phyloP scores from a whole-genome alignment of 1,140 invertebrate genomes.

The Sycophaga agraensis region DNA sequence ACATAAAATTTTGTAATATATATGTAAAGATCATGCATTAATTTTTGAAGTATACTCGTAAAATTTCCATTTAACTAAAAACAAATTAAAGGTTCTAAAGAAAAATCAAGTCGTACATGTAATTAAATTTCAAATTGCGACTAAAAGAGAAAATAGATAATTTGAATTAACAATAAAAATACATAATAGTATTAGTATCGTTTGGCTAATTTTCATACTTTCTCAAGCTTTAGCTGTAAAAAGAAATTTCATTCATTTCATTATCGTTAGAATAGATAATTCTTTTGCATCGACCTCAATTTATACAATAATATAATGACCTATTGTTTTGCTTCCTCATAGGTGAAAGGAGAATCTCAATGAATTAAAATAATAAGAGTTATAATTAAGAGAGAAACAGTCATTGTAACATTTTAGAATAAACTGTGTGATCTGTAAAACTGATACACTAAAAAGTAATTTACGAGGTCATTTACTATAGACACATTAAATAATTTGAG shows the following conservation, averaged over 20 bases:
- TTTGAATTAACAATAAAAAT: conserved; percentile 18
- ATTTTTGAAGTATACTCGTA: too few relatives aligned
- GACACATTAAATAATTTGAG: too few relatives aligned
- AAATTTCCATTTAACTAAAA: too few relatives aligned
- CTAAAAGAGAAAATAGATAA: background rate
- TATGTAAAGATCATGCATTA: too few relatives aligned
- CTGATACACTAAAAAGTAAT: too few relatives aligned
- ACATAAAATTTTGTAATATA: too few relatives aligned
- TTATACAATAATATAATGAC: conserved; percentile 27
- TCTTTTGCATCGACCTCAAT: conserved; percentile 23
- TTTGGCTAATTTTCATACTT: conserved; percentile 11
- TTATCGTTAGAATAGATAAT: conserved; percentile 14
- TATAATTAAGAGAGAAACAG: background rate
- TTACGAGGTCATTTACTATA: too few relatives aligned
- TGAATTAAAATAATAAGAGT: conserved; percentile 28
- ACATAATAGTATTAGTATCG: conserved; percentile 18
- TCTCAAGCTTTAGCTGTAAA: conserved; percentile 18
- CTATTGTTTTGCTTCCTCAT: conserved; percentile 28
- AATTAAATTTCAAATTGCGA: conserved; percentile 11
- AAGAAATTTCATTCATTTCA: conserved; percentile 29
- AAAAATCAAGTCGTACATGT: too few relatives aligned
- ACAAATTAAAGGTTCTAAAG: too few relatives aligned
- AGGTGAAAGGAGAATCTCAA: conserved; percentile 24
- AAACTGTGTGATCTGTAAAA: too few relatives aligned
- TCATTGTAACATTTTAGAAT: conserved; percentile 6